These are phyloP conservation scores for Cryptoblepharus egeriae DNA, from an alignment of 2,797 vertebrate genomes.

Conservation along the genomic window DNA sequence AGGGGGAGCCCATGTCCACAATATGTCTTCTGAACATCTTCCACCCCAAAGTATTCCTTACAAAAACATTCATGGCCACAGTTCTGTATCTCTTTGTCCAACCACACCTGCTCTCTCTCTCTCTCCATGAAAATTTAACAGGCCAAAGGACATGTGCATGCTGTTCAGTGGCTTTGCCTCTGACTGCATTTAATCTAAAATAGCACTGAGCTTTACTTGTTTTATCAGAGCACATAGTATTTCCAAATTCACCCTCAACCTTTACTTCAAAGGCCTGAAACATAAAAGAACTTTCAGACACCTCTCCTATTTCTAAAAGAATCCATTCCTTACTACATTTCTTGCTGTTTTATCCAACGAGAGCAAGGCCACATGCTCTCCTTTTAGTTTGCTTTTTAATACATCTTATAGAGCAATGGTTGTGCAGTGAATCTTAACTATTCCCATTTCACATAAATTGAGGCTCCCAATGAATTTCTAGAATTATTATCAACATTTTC, in stretches of 20 bases:
- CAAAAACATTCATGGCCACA: no score
- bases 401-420: no score
- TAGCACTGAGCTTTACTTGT: background rate
- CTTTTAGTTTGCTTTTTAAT: background rate
- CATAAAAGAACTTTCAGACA: background rate
- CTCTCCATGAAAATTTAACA: no score
- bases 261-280: background rate
- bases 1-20: no score
- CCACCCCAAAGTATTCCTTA: no score
- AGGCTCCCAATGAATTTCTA: no score
- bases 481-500: no score
- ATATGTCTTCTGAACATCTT: no score
- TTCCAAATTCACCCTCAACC: background rate
- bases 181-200: background rate
- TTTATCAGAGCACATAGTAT: background rate
- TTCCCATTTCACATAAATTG: no score
- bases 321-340: background rate
- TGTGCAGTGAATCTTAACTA: no score
- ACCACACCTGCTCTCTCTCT: no score
- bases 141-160: background rate
- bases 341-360: background rate
- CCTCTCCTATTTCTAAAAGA: background rate
- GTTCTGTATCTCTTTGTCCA: background rate
- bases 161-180: background rate
- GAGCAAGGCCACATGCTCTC: background rate